Base-by-base conservation (phyloP, 2,888 invertebrate genomes). In the Cryptophagus acutangulus region DNA sequence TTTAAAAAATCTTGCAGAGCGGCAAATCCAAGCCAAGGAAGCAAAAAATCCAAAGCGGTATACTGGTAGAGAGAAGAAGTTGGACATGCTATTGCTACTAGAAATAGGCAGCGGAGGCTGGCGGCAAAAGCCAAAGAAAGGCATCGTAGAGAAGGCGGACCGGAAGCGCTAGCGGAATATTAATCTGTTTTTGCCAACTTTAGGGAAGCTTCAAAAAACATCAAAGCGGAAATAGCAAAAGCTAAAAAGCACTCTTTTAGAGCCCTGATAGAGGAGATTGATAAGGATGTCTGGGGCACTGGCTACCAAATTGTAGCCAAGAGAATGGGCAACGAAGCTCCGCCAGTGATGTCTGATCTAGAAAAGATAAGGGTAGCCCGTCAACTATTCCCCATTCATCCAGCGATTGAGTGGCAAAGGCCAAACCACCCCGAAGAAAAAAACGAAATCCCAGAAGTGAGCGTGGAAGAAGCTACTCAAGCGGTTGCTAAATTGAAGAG, bases 401-500 rank as follows among this genome's bases (percentile, higher is more conserved):
- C 6, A n/a, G 6, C 6, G 24, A n/a, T 20, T 20, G 24, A 20
- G 24, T 8, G n/a, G 6, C 24, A 20, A 20, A 20, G n/a, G 24
- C 6, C n/a, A 8, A n/a, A n/a, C 6, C 6, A 6, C 6, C 6
- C 24, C n/a, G 24, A n/a, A 20, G n/a, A 20, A 20, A 20, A 20
- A 6, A 8, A 8, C n/a, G 24, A n/a, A n/a, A 6, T 20, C 6
- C n/a, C 24, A 13, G 29, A 29, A 12, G n/a, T 29, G 29, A 29
- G 28, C 15, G 33, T 13, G n/a, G n/a, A n/a, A n/a, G n/a, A n/a
- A n/a, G n/a, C n/a, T n/a, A n/a, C n/a, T n/a, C n/a, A n/a, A 15
- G 50, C 46, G 2, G 36, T 38, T 2, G 9, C 2, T 5, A 40
- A 36, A 3, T 29, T 53, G 12, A 38, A 40, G 5, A 40, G 20